Conservation (phyloP, 2,113 vertebrate species). For the Bufo bufo region DNA sequence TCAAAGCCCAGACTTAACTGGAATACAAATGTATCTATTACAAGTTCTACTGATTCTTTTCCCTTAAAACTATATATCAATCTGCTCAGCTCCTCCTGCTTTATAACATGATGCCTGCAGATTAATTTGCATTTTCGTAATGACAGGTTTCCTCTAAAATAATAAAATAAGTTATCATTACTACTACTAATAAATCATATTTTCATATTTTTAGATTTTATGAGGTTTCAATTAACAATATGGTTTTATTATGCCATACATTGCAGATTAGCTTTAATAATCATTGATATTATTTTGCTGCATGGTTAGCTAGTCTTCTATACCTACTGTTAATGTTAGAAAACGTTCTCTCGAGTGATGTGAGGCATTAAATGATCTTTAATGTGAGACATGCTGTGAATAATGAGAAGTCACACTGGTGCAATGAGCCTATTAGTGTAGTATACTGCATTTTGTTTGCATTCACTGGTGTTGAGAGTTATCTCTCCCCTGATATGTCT, state of each 20-base stretch:
- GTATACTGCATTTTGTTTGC: constrained; percentile 21
- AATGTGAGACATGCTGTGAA: constrained; percentile 39
- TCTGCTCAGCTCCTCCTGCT: no score
- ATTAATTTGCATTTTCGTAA: no score
- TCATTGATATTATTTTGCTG: not conserved
- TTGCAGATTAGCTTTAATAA: not conserved
- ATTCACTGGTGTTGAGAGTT: constrained; percentile 24
- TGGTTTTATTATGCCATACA: not conserved
- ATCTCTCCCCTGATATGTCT: constrained; percentile 35
- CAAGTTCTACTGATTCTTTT: no score
- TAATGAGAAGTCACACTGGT: constrained; percentile 42
- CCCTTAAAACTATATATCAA: no score
- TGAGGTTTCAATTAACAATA: not conserved
- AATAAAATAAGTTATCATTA: no score
- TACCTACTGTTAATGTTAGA: constrained; percentile 28
- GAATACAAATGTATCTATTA: no score
- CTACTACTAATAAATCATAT: no score
- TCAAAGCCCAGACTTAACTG: no score
- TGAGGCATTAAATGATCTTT: constrained; percentile 41
- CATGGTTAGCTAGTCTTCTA: not conserved
- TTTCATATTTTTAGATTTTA: not conserved
- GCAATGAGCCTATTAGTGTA: constrained; percentile 28
- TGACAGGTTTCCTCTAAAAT: no score
- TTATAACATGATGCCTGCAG: no score
- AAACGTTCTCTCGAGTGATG: constrained; percentile 31